Conservation (phyloP, 2,888 invertebrate genomes). For the Phaedon cochleariae region DNA sequence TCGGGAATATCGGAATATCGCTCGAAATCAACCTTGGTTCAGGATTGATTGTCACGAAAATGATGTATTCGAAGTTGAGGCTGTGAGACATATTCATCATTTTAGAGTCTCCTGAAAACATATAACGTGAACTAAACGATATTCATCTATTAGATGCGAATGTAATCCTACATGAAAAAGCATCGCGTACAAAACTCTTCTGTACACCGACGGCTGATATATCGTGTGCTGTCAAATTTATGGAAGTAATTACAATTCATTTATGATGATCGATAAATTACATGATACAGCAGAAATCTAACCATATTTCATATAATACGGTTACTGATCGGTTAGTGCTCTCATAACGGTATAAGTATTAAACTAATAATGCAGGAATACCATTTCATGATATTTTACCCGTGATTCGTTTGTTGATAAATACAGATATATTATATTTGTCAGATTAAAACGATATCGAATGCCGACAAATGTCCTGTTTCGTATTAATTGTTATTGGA, state of each 20-base stretch:
- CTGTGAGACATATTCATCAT: too few relatives aligned
- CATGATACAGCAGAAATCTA: not conserved
- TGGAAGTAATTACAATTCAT: not conserved
- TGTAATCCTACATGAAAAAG: too few relatives aligned
- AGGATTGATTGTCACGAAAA: too few relatives aligned
- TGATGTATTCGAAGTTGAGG: too few relatives aligned
- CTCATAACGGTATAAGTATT: not conserved
- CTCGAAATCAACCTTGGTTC: too few relatives aligned
- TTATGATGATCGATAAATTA: not conserved
- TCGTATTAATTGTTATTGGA: too few relatives aligned
- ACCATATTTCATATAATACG: not conserved
- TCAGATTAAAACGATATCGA: not conserved
- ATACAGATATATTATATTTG: not conserved
- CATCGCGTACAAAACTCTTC: not conserved
- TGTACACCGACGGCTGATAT: not conserved
- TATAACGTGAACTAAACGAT: too few relatives aligned
- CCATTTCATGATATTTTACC: not conserved
- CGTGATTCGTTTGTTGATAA: not conserved
- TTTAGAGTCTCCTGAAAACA: too few relatives aligned
- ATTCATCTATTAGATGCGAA: too few relatives aligned
- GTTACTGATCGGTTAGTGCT: not conserved
- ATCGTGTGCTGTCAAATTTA: not conserved
- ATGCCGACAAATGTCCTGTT: too few relatives aligned
- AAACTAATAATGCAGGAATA: not conserved
- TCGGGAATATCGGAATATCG: too few relatives aligned